Evolutionary conservation across 1,140 invertebrate genomes (phyloP).

Genomic region (Trichoplusia ni): DNA sequence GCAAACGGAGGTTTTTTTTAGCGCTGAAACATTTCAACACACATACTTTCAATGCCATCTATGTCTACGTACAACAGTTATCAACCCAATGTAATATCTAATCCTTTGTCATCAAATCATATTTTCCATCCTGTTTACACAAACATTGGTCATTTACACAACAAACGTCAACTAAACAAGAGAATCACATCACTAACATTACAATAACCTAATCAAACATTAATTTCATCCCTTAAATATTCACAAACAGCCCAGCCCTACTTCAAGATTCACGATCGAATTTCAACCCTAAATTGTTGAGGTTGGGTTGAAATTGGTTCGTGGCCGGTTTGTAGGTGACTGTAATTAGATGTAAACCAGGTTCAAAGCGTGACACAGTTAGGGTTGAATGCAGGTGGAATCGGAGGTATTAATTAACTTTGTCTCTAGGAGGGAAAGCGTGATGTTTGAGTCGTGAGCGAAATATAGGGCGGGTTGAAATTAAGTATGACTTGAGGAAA

Average conservation of each 20-base stretch:
- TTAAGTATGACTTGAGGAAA: too few relatives aligned
- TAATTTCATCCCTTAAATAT: conserved; percentile 25
- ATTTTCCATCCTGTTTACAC: neutral
- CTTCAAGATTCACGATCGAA: neutral
- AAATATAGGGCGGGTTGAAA: neutral
- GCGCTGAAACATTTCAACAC: too few relatives aligned
- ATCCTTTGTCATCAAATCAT: too few relatives aligned
- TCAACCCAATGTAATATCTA: too few relatives aligned
- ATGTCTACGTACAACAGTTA: too few relatives aligned
- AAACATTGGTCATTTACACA: neutral
- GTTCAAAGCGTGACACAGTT: conserved; percentile 20
- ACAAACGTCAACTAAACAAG: neutral
- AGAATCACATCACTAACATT: conserved; percentile 16
- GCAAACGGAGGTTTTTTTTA: too few relatives aligned
- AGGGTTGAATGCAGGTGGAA: conserved; percentile 14
- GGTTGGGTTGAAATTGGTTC: neutral
- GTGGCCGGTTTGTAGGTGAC: neutral
- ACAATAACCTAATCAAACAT: conserved; percentile 24
- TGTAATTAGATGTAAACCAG: conserved; percentile 17
- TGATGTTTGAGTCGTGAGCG: neutral
- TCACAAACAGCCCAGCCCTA: neutral
- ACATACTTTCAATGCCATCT: too few relatives aligned
- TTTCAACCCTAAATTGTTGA: neutral
- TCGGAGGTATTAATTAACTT: conserved; percentile 18
- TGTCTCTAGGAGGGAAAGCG: neutral